These are phyloP conservation scores for Piprites chloris DNA, from an alignment of 2,113 vertebrate genomes.

Conservation along the genomic window DNA sequence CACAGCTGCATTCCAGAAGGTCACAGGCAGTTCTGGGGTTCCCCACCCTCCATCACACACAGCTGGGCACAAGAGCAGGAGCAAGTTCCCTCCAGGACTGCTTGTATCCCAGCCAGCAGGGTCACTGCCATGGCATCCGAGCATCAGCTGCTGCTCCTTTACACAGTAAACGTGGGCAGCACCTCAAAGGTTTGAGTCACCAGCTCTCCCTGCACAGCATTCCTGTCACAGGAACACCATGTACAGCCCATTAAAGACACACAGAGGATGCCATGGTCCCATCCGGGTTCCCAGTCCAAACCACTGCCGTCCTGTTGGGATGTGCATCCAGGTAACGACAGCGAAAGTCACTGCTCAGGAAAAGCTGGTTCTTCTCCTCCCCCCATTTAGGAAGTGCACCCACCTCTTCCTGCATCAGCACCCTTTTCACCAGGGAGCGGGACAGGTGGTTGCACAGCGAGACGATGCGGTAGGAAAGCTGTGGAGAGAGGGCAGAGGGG, in stretches of 20 bases:
- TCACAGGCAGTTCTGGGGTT: background rate
- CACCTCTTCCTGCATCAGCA: slow-evolving; percentile 74
- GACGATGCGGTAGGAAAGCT: slow-evolving; percentile 91
- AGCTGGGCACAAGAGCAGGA: background rate
- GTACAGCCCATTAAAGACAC: background rate
- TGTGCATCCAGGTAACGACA: background rate
- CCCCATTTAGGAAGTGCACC: background rate
- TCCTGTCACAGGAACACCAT: background rate
- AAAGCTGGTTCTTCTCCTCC: background rate
- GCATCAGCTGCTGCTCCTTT: background rate
- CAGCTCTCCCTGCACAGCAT: background rate
- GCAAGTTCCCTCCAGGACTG: accelerated
- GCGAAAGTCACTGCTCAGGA: background rate
- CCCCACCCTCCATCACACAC: background rate
- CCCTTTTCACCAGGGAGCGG: slow-evolving; percentile 84
- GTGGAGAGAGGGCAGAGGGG: background rate
- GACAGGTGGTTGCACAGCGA: slow-evolving; percentile 91
- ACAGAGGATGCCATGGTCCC: accelerated
- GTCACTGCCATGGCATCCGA: background rate
- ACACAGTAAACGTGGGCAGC: background rate
- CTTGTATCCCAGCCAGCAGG: accelerated
- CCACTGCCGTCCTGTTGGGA: background rate
- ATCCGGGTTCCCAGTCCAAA: background rate
- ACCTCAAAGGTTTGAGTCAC: background rate
- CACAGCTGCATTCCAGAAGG: background rate